Evolutionary conservation across 2,797 vertebrate species (phyloP).

Genomic region (Etheostoma nigrum): DNA sequence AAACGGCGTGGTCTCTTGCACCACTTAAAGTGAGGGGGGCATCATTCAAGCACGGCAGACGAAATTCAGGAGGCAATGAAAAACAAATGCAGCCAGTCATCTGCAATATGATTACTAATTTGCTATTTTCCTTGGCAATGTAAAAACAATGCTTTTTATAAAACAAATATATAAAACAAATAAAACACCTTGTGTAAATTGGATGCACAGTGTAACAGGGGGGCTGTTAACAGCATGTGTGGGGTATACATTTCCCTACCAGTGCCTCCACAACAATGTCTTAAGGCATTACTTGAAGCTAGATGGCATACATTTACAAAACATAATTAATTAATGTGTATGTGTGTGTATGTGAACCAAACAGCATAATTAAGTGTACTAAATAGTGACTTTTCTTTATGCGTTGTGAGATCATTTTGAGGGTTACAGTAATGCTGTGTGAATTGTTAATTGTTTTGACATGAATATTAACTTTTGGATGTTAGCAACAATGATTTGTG

Average conservation of each 20-base stretch:
- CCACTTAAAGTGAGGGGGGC: conserved; percentile 29
- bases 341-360: conserved; percentile 36
- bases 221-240: conserved; percentile 47
- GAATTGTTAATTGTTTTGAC: background rate
- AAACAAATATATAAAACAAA: conserved; percentile 9
- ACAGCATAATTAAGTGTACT: conserved; percentile 26
- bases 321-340: conserved; percentile 28
- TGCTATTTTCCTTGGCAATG: conserved; percentile 48
- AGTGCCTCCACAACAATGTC: conserved; percentile 34
- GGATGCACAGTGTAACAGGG: conserved; percentile 35
- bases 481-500: background rate
- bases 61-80: conserved; percentile 53
- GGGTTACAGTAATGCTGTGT: background rate
- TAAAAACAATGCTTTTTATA: conserved; percentile 46
- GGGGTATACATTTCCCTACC: conserved; percentile 40
- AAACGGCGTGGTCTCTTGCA: conserved; percentile 29
- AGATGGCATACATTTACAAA: conserved; percentile 44
- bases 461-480: background rate
- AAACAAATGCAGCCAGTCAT: conserved; percentile 54
- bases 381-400: conserved; percentile 18
- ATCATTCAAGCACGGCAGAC: conserved; percentile 64
- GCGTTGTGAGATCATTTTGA: conserved; percentile 18
- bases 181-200: conserved; percentile 62
- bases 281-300: conserved; percentile 27
- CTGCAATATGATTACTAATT: conserved; percentile 61